Evolutionary conservation across 2,888 invertebrate species (phyloP), one percentile per base, ranked within the genome.

Genomic region (Arge pagana): DNA sequence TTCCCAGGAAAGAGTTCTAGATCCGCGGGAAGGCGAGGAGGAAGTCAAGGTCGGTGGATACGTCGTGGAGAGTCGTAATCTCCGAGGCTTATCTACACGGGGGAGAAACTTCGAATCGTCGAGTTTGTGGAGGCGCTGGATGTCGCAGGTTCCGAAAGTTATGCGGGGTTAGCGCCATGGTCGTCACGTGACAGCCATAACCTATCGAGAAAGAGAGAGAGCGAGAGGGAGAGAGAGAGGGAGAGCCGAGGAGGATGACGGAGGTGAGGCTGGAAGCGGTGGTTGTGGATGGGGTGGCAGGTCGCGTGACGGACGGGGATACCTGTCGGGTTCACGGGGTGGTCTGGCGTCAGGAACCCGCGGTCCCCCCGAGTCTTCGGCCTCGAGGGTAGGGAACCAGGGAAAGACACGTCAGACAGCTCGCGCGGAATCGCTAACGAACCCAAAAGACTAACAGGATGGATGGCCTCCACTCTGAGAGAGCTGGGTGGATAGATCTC

Each of bases 351-450:
- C 70, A 71, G 59, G 58, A 53, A 61, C 13, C 36, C 60, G 60
- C 53, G 41, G 11, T 43, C 52, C 48, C 51, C 43, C 52, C 48
- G 48, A 24, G 54, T 50, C 52, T 50, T 16, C 31, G 33, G 51
- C 33, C 37, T 57, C 37, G 35, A 45, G 48, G 55, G 57, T 55
- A 48, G 55, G 57, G 36, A 37, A 30, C 15, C 51, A 30, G 59
- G 55, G 49, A 52, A 53, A 45, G 50, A 49, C 58, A 64, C 62
- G 66, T 63, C 61, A 61, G 64, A 66, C 66, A 67, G 70, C 67
- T 68, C 68, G 67, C 66, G 68, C 60, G 61, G 70, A 71, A 71
- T 71, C 69, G 67, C 69, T 71, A 71, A 71, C 70, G 70, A 68
- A 70, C 65, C 63, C 60, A 62, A 61, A 56, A 58, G 70, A 71